Conservation (phyloP, 2,888 invertebrate genomes). For the Tinea trinotella region DNA sequence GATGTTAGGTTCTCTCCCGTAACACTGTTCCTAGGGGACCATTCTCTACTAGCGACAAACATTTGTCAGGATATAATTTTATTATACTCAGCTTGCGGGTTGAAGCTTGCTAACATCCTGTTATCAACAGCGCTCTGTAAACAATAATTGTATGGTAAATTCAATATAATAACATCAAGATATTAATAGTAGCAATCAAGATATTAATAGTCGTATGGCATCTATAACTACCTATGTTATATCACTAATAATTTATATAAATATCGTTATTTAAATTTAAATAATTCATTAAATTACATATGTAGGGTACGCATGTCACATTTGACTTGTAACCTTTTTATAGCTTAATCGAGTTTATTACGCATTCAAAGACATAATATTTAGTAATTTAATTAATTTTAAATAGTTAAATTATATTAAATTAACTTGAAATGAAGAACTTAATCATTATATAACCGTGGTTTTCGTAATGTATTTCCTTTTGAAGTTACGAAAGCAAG, state of each 20-base stretch:
- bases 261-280: no score
- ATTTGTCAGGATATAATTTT: background rate
- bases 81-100: slow-evolving; percentile 7
- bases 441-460: background rate
- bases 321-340: no score
- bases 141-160: background rate
- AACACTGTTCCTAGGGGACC: slow-evolving; percentile 13
- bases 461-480: background rate
- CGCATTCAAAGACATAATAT: no score
- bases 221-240: no score
- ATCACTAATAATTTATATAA: no score
- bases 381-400: no score
- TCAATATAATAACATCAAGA: background rate
- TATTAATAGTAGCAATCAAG: no score
- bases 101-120: background rate
- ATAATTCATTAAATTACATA: no score
- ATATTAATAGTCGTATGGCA: no score
- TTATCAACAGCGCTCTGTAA: background rate
- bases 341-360: no score
- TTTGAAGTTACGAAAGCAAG: background rate
- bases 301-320: no score
- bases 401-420: background rate
- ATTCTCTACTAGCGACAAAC: slow-evolving; percentile 11
- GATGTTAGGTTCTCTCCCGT: slow-evolving; percentile 27
- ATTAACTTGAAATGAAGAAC: background rate